A percentile compares a stretch with the other conserved stretches of the same genome.
These are phyloP conservation scores for Antennarius maculatus DNA, from an alignment of 2,797 vertebrate species.

Conservation along the genomic window DNA sequence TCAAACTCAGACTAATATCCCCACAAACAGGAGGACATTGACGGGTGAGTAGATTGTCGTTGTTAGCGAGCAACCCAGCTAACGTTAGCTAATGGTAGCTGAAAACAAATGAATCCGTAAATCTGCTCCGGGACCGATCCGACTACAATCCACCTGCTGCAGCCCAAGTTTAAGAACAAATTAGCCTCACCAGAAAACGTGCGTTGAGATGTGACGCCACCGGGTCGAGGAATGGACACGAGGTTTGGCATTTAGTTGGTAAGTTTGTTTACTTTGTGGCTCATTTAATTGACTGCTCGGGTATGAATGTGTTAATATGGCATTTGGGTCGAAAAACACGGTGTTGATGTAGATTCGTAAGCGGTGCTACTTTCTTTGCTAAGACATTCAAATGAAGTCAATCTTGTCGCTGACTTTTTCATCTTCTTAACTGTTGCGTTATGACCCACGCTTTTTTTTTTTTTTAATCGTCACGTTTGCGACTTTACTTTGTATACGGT, in stretches of 20 bases:
- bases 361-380: neutral
- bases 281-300: neutral
- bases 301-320: neutral
- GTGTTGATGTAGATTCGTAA: neutral
- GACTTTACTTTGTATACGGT: no score
- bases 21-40: constrained; percentile 12
- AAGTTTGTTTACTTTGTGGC: constrained; percentile 57
- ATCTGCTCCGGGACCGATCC: constrained; percentile 18
- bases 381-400: no score
- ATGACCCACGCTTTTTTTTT: no score
- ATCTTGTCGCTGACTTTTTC: no score
- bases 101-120: constrained; percentile 35
- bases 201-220: constrained; percentile 3
- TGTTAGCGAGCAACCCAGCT: constrained; percentile 39
- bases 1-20: constrained; percentile 5
- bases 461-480: no score
- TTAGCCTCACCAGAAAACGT: neutral
- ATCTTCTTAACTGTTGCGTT: no score
- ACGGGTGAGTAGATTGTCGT: constrained; percentile 19
- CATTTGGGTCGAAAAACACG: neutral
- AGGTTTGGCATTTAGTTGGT: constrained; percentile 34
- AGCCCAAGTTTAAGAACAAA: constrained; percentile 11
- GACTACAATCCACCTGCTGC: neutral
- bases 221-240: neutral
- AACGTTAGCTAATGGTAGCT: constrained; percentile 38